A percentile compares a stretch with the other conserved stretches of the same genome.
Conservation (phyloP, 2,888 invertebrate species). For the Phania funesta region DNA sequence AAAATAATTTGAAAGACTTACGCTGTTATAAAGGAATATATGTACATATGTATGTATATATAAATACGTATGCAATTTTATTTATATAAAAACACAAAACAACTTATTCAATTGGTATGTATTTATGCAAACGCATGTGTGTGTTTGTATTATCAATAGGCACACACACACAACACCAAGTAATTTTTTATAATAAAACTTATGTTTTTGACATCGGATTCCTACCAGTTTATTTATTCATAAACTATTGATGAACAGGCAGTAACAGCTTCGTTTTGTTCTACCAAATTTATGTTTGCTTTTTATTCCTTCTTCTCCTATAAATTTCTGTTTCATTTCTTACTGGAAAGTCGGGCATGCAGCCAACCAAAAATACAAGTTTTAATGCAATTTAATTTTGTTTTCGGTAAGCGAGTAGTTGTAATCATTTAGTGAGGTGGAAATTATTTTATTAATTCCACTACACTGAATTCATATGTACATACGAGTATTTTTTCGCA, state of each 20-base stretch:
- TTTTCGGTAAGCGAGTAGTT: slow-evolving; percentile 13
- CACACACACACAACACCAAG: background rate
- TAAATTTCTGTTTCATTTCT: slow-evolving; percentile 43
- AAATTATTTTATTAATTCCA: slow-evolving; percentile 61
- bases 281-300: background rate
- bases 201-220: slow-evolving; percentile 52
- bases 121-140: too few relatives aligned
- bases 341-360: slow-evolving; percentile 1
- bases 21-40: too few relatives aligned
- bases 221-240: slow-evolving; percentile 53
- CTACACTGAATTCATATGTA: slow-evolving; percentile 37
- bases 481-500: background rate
- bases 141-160: background rate
- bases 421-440: slow-evolving; percentile 54
- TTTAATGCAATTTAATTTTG: slow-evolving; percentile 18
- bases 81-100: background rate
- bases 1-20: too few relatives aligned
- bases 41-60: too few relatives aligned
- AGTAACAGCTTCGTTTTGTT: slow-evolving; percentile 8
- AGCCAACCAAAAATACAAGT: slow-evolving; percentile 15
- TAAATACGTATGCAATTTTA: background rate
- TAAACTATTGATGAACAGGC: slow-evolving; percentile 58
- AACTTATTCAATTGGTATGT: background rate
- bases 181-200: slow-evolving; percentile 23
- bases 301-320: background rate